Percentiles rank a stretch among this genome's conserved stretches.
Evolutionary conservation across 2,797 vertebrate species (phyloP).

Genomic region (Octomys mimax): DNA sequence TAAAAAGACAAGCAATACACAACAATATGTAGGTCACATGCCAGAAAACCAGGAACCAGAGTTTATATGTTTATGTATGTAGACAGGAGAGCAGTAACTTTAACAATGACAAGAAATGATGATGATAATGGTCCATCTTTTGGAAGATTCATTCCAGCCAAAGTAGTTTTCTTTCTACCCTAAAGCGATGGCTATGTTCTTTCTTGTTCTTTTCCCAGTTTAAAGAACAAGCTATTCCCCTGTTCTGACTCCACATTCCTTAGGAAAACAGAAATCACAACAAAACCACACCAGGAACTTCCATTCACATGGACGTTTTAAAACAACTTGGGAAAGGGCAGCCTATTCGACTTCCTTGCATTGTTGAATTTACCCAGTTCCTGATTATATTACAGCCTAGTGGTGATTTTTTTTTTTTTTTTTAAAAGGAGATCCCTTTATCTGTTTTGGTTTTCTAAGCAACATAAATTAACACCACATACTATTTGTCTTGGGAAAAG

Average conservation of each 20-base stretch:
- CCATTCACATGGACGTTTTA: conserved; percentile 74
- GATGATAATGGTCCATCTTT: neutral
- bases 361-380: conserved; percentile 86
- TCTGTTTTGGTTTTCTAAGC: conserved; percentile 62
- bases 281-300: conserved; percentile 67
- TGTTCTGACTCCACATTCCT: conserved; percentile 67
- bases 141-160: neutral
- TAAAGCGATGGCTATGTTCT: conserved; percentile 28
- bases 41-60: neutral
- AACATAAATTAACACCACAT: conserved; percentile 70
- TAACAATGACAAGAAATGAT: neutral
- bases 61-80: neutral
- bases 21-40: neutral
- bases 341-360: conserved; percentile 86
- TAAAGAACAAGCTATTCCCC: conserved; percentile 61
- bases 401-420: conserved; percentile 71
- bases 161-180: neutral
- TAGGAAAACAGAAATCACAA: conserved; percentile 73
- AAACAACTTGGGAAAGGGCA: conserved; percentile 86
- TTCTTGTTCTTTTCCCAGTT: conserved; percentile 55
- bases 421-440: conserved; percentile 54
- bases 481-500: conserved; percentile 66
- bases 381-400: conserved; percentile 82
- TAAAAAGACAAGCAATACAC: conserved; percentile 18
- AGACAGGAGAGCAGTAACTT: neutral